Conservation (phyloP, 2,888 invertebrate species). For the Epiblema foenella region DNA sequence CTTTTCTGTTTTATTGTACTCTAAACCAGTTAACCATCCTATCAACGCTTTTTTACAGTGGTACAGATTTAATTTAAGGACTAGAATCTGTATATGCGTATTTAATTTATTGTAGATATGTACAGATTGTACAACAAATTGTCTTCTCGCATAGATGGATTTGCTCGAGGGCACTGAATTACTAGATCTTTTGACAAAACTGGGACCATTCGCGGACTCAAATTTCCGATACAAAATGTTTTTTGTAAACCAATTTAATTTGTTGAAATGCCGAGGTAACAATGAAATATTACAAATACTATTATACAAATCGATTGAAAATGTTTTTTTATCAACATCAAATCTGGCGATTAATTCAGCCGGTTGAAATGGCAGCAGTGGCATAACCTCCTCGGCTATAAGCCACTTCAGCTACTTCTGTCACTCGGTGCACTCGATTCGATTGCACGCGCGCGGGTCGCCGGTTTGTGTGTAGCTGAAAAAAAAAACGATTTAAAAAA, state of each 20-base stretch:
- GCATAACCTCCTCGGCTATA: not conserved
- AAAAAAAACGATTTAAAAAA: not conserved
- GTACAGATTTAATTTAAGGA: no score
- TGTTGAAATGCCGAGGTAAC: not conserved
- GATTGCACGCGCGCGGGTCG: constrained; percentile 5
- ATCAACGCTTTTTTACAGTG: no score
- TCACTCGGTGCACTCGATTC: constrained; percentile 14
- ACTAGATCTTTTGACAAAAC: not conserved
- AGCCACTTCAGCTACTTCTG: constrained; percentile 2
- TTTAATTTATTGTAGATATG: no score
- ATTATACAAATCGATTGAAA: not conserved
- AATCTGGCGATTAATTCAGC: not conserved
- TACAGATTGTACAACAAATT: no score
- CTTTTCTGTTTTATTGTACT: no score
- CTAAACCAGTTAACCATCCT: no score
- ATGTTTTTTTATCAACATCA: not conserved
- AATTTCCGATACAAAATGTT: not conserved
- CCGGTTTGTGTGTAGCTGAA: not conserved
- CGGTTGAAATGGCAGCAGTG: not conserved
- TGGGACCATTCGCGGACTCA: not conserved
- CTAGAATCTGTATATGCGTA: no score
- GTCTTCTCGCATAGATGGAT: no score
- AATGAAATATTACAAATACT: not conserved
- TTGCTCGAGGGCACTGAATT: no score
- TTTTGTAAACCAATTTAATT: not conserved